phyloP scores from a whole-genome alignment of 2,797 vertebrate genomes.

The Tauraco hartlaubi region DNA sequence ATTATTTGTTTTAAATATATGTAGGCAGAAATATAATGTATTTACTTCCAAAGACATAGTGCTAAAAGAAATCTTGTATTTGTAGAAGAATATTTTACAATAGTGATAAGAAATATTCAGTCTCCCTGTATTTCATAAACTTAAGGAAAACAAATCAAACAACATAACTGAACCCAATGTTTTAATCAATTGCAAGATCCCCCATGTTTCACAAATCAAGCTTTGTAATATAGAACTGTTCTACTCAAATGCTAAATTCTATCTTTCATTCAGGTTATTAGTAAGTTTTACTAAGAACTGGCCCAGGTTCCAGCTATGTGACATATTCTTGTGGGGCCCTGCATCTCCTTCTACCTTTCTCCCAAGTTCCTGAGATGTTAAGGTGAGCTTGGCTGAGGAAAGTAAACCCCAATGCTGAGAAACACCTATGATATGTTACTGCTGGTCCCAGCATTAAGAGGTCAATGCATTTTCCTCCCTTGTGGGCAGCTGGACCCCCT shows the following conservation, averaged over 20 bases:
- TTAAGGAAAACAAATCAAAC: background rate
- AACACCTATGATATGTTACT: background rate
- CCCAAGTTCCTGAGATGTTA: background rate
- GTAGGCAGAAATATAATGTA: background rate
- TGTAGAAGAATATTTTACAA: background rate
- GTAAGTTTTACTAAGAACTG: background rate
- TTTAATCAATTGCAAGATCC: background rate
- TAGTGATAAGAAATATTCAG: background rate
- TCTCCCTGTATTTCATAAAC: background rate
- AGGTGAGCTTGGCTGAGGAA: background rate
- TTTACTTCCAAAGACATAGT: background rate
- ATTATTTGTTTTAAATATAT: background rate
- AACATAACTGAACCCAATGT: accelerated
- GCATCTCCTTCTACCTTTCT: background rate
- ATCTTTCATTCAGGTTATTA: background rate
- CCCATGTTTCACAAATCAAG: background rate
- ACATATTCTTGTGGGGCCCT: background rate
- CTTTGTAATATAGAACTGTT: background rate
- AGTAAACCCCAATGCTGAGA: background rate
- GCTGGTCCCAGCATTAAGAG: background rate
- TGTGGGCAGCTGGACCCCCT: background rate
- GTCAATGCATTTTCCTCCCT: background rate
- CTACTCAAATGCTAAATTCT: background rate
- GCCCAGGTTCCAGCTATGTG: background rate
- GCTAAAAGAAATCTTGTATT: background rate